Conservation (phyloP, 2,113 vertebrate genomes). For the Sapajus apella region DNA sequence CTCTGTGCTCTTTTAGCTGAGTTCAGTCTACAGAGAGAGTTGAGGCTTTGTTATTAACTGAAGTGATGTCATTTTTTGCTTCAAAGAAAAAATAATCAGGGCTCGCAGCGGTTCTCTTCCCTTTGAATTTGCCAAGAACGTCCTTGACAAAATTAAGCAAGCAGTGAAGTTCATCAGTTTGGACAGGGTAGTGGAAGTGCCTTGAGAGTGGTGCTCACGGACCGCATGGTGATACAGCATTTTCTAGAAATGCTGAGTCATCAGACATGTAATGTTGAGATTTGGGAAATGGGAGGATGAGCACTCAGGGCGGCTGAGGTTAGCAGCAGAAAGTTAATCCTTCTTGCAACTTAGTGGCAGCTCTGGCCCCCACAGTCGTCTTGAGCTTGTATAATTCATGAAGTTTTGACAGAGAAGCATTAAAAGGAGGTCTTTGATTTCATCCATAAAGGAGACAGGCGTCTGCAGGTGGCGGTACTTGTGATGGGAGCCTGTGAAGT, state of each 20-base stretch:
- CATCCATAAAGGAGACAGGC: slow-evolving; percentile 43
- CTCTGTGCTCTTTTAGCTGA: neutral
- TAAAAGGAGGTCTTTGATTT: slow-evolving; percentile 64
- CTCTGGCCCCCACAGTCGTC: neutral
- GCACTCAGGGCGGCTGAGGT: rapidly evolving
- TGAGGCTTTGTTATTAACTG: neutral
- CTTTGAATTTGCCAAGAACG: neutral
- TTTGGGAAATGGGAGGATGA: rapidly evolving
- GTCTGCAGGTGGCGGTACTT: slow-evolving; percentile 63
- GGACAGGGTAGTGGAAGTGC: neutral
- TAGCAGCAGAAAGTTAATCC: no score
- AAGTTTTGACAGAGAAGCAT: neutral
- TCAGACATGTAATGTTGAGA: rapidly evolving
- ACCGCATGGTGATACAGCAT: rapidly evolving
- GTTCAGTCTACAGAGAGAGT: neutral
- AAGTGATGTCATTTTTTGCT: slow-evolving; percentile 38
- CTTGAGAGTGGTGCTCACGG: rapidly evolving
- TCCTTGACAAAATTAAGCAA: neutral
- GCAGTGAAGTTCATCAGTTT: rapidly evolving
- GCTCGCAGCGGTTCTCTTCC: neutral
- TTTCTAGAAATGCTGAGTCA: rapidly evolving
- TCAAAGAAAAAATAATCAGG: slow-evolving; percentile 33
- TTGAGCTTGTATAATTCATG: slow-evolving; percentile 52
- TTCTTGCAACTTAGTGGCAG: neutral
- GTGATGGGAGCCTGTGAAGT: slow-evolving; percentile 11